Evolutionary conservation across 2,113 vertebrate genomes (phyloP).

Genomic region (Diglossa brunneiventris): DNA sequence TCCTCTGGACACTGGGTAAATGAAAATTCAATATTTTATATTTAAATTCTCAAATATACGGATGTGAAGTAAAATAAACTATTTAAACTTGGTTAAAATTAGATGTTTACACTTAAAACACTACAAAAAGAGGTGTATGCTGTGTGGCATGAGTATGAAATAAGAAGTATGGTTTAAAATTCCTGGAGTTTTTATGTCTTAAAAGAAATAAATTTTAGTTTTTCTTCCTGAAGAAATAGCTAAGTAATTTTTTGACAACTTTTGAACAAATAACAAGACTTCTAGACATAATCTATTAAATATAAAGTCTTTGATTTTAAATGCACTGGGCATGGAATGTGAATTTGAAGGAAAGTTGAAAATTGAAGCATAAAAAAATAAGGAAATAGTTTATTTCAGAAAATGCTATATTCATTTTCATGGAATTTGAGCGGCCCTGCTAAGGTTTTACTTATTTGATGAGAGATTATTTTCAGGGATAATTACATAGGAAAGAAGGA

Average conservation of each 20-base stretch:
- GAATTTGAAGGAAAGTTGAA: slow-evolving; percentile 7
- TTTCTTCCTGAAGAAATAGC: neutral
- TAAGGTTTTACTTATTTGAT: neutral
- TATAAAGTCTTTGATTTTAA: neutral
- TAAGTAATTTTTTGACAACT: neutral
- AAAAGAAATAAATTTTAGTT: neutral
- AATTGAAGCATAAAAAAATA: neutral
- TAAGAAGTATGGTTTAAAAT: neutral
- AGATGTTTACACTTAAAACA: neutral
- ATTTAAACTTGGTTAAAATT: neutral
- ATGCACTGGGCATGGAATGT: neutral
- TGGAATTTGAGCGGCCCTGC: neutral
- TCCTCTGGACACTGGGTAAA: neutral
- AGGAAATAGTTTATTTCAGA: neutral
- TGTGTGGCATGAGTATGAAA: neutral
- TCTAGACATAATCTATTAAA: neutral
- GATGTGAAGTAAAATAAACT: neutral
- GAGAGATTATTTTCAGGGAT: slow-evolving; percentile 13
- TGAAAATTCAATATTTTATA: neutral
- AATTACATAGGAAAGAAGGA: neutral
- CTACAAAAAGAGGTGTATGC: neutral
- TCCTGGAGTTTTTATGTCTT: neutral
- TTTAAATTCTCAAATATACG: neutral
- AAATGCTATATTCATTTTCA: neutral
- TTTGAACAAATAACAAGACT: neutral